A percentile compares a stretch with the other conserved stretches of the same genome.
Evolutionary conservation across 2,888 invertebrate genomes (phyloP).

Genomic region (Amphipoea oculea): DNA sequence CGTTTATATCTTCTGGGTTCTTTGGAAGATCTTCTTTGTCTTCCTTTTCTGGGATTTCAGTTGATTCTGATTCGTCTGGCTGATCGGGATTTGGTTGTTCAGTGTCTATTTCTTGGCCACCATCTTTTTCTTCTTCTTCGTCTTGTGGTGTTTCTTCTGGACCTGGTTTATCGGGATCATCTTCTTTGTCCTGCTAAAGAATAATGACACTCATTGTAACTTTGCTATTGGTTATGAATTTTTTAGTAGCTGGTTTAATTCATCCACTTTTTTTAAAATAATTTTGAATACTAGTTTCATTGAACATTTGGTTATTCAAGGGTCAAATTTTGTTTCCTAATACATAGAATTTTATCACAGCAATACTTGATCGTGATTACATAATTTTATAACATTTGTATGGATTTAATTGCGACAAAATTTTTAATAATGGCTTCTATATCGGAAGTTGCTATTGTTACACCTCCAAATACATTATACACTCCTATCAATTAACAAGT

Average conservation of each 20-base stretch:
- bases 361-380: background rate
- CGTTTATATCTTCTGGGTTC: slow-evolving; percentile 83
- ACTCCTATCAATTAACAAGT: background rate
- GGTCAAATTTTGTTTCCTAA: background rate
- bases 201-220: background rate
- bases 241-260: background rate
- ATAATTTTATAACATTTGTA: background rate
- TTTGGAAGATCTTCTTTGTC: slow-evolving; percentile 83
- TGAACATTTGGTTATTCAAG: background rate
- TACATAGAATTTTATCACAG: background rate
- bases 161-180: slow-evolving; percentile 60
- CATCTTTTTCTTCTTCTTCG: slow-evolving; percentile 66
- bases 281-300: background rate
- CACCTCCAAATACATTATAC: no score
- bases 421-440: no score
- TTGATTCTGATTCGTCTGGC: slow-evolving; percentile 73
- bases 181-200: slow-evolving; percentile 69
- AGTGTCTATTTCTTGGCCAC: slow-evolving; percentile 59
- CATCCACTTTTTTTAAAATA: no score
- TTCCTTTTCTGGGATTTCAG: slow-evolving; percentile 74
- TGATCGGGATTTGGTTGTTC: slow-evolving; percentile 69
- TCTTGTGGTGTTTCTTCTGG: slow-evolving; percentile 51
- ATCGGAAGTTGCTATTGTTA: no score
- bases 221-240: background rate
- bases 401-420: background rate